Evolutionary conservation across 2,888 invertebrate genomes (phyloP), one percentile per base, ranked within the genome.

Genomic region (Chymomyza caudatula): DNA sequence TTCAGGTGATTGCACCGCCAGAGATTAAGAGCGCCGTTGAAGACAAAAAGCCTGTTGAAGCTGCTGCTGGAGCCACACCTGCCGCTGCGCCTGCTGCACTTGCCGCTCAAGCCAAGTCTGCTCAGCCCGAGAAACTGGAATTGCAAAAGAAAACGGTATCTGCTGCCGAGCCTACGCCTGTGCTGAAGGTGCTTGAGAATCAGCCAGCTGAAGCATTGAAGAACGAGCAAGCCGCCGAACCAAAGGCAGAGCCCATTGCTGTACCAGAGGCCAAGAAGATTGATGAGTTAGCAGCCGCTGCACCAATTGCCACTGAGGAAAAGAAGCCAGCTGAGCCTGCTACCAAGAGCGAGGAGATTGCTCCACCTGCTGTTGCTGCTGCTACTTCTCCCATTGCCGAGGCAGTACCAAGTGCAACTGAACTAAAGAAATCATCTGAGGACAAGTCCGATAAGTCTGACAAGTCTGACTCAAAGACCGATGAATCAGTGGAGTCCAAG

Each of bases 221-320:
- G 13, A 47, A 69, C 17, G 77, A 78, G 59, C 51, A 68, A 44
- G 59, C 63, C 4, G 44, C 51, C 37, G 69, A 69, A 63, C 53
- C 42, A 42, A 67, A 68, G 53, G 17, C 62, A 43, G 72, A 74
- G 57, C 57, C 60, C 6, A 58, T 42, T 15, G 55, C 61, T 3
- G 60, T 68, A 53, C 75, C 83, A 86, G 91, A 81, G 66, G 70
- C 72, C 65, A 81, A 79, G 67, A 79, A 85, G 73, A 74, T 77
- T 57, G 75, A 77, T 55, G 79, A 86, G 89, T 77, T 91, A 90
- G 77, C 91, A 89, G 88, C 92, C 90, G 76, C 76, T 88, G 76
- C 91, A 88, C 54, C 65, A 57, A 23, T 56, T 54, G 55, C 91
- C 90, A 86, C 92, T 90, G 54, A 51, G 20, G 56, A 52, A 6